Evolutionary conservation across 2,888 invertebrate species (phyloP).

Genomic region (Acanthosepion pharaonis): DNA sequence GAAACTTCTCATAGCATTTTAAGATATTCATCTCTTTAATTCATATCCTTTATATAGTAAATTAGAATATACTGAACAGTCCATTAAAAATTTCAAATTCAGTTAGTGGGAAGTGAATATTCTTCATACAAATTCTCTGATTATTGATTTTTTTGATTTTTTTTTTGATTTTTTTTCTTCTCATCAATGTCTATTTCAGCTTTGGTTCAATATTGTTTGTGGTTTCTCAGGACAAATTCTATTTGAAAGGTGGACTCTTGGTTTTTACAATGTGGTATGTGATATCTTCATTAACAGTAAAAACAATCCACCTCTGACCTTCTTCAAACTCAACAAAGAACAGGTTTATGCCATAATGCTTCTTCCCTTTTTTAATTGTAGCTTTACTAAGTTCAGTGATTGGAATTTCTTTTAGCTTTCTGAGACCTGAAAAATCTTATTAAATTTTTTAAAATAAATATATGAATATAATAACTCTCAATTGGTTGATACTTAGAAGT

Average conservation of each 20-base stretch:
- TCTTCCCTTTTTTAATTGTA: not conserved
- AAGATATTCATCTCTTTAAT: too few species aligned
- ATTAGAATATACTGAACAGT: too few species aligned
- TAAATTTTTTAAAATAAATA: not conserved
- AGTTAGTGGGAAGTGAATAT: not conserved
- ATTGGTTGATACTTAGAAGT: not conserved
- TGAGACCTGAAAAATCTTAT: not conserved
- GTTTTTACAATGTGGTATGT: constrained; percentile 91
- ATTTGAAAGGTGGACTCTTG: constrained; percentile 97
- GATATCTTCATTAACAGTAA: not conserved
- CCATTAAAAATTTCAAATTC: not conserved
- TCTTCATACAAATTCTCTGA: not conserved
- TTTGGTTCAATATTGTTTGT: constrained; percentile 98
- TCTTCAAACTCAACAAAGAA: not conserved
- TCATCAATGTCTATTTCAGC: constrained; percentile 69
- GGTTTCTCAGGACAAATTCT: constrained; percentile 98
- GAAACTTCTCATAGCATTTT: too few species aligned
- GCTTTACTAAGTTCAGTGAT: not conserved
- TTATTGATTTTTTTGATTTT: not conserved
- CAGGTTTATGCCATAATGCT: not conserved
- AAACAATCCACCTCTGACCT: constrained; percentile 16
- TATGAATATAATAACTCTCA: not conserved
- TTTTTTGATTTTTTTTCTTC: not conserved
- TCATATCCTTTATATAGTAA: too few species aligned
- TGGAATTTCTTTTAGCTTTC: constrained; percentile 38